These are phyloP conservation scores for Drosophila serrata DNA, from an alignment of 1,140 invertebrate species.

Conservation along the genomic window DNA sequence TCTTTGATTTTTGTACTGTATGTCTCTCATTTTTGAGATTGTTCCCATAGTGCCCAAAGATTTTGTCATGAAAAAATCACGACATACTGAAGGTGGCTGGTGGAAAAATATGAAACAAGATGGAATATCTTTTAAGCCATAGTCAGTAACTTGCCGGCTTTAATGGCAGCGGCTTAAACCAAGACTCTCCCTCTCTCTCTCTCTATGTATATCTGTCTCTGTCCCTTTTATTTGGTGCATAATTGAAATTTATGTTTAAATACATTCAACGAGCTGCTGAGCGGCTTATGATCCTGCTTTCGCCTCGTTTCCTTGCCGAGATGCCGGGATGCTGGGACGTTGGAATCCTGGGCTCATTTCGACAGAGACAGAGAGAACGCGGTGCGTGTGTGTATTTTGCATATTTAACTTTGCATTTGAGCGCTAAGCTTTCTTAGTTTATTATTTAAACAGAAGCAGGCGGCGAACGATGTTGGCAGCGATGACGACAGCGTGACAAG, in stretches of 20 bases:
- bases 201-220: slow-evolving; percentile 6
- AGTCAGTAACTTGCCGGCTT: slow-evolving; percentile 68
- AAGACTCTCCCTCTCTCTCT: neutral
- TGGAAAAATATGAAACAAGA: slow-evolving; percentile 46
- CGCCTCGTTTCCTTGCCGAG: slow-evolving; percentile 28
- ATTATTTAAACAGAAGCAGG: slow-evolving; percentile 71
- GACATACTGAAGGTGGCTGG: slow-evolving; percentile 19
- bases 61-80: slow-evolving; percentile 15
- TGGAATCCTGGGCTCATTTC: too few species aligned
- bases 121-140: slow-evolving; percentile 66
- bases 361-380: neutral
- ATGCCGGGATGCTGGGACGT: slow-evolving; percentile 15
- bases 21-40: neutral
- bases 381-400: slow-evolving; percentile 61
- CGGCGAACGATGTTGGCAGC: slow-evolving; percentile 55
- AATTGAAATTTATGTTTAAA: slow-evolving; percentile 76
- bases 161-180: slow-evolving; percentile 65
- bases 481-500: slow-evolving; percentile 34
- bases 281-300: slow-evolving; percentile 66
- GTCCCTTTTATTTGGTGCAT: slow-evolving; percentile 64
- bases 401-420: slow-evolving; percentile 74
- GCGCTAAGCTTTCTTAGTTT: slow-evolving; percentile 74
- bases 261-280: slow-evolving; percentile 74
- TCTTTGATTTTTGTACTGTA: neutral
- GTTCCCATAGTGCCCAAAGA: neutral